Conservation (phyloP, 2,888 invertebrate genomes). For the Athrips mouffetella region DNA sequence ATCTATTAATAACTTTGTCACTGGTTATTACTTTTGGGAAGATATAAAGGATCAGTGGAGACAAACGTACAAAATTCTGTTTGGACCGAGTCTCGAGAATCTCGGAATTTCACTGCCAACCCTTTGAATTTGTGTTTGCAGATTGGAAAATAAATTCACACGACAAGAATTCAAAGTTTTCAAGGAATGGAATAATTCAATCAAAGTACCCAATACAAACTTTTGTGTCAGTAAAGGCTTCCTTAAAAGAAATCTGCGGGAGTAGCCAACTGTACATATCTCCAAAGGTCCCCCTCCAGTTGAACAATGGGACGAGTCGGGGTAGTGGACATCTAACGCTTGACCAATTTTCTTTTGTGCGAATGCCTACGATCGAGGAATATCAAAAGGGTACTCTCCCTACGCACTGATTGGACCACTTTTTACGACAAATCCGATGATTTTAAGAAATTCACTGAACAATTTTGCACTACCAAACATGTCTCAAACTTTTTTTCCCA, state of each 20-base stretch:
- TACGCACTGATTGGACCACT: constrained; percentile 59
- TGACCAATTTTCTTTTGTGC: constrained; percentile 76
- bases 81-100: not conserved
- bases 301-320: constrained; percentile 68
- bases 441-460: constrained; percentile 60
- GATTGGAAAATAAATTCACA: no score
- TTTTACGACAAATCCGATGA: constrained; percentile 61
- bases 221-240: constrained; percentile 45
- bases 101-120: no score
- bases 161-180: not conserved
- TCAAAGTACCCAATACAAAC: constrained; percentile 43
- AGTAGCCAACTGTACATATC: constrained; percentile 60
- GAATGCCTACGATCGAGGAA: constrained; percentile 67
- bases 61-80: not conserved
- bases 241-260: constrained; percentile 43
- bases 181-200: constrained; percentile 42
- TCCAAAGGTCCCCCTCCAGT: constrained; percentile 60
- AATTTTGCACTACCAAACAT: constrained; percentile 25
- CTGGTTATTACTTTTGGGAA: constrained; percentile 12
- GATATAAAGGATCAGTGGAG: not conserved
- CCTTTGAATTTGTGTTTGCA: no score
- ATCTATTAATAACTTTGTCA: constrained; percentile 19
- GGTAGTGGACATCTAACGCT: constrained; percentile 73
- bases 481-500: not conserved
- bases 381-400: constrained; percentile 60